Percentiles rank a stretch among this genome's conserved stretches.
These are phyloP conservation scores for Antedon mediterranea DNA, from an alignment of 53 echinoderm and acorn worm genomes.

Conservation along the genomic window DNA sequence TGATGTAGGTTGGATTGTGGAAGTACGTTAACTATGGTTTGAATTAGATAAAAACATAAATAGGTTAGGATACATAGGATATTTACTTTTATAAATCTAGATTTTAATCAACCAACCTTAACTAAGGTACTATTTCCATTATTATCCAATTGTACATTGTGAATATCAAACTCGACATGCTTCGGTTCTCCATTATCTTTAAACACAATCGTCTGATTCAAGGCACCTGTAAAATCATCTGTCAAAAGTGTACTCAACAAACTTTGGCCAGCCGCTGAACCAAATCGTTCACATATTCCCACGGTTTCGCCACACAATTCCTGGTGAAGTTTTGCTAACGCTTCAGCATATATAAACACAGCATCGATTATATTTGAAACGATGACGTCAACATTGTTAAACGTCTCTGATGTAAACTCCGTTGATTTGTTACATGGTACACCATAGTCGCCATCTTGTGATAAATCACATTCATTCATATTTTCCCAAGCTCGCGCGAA, in stretches of 20 bases:
- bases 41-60: too few species aligned
- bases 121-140: neutral
- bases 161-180: neutral
- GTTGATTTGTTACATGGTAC: neutral
- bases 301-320: neutral
- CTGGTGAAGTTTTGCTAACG: neutral
- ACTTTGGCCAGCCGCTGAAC: neutral
- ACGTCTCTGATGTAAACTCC: neutral
- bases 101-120: neutral
- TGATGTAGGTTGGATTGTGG: too few species aligned
- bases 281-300: neutral
- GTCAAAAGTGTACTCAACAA: neutral
- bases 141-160: neutral
- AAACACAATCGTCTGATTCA: neutral
- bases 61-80: too few species aligned
- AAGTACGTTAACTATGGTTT: too few species aligned
- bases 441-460: neutral
- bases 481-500: neutral
- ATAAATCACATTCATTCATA: neutral
- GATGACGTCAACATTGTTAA: neutral
- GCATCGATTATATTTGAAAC: neutral
- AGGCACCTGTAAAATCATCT: neutral
- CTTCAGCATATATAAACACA: neutral
- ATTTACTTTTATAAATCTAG: too few species aligned
- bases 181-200: neutral